phyloP scores from a whole-genome alignment of 2,113 vertebrate species.

The Notarius quadriscutis region DNA sequence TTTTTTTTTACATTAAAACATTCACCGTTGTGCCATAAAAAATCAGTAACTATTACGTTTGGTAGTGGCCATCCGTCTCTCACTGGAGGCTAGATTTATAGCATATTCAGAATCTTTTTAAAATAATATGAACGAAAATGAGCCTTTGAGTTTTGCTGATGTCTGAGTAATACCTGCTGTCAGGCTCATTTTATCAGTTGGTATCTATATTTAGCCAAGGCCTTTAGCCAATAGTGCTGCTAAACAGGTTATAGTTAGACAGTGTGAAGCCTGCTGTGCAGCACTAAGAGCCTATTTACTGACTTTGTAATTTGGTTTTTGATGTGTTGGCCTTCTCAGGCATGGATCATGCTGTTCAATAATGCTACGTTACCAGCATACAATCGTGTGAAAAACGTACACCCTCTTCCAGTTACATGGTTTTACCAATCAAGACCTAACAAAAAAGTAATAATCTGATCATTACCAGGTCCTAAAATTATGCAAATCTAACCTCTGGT shows the following conservation, averaged over 20 bases:
- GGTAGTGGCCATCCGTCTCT: neutral
- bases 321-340: neutral
- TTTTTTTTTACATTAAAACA: neutral
- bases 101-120: neutral
- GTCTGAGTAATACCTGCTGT: neutral
- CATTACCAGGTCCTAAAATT: no score
- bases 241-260: neutral
- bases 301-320: neutral
- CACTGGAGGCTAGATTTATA: neutral
- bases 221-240: neutral
- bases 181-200: neutral
- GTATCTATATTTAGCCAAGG: neutral
- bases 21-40: neutral
- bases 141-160: neutral
- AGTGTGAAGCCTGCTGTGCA: neutral
- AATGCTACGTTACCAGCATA: neutral
- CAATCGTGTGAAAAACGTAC: no score
- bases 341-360: neutral
- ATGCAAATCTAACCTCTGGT: no score
- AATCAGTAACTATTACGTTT: neutral
- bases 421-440: no score
- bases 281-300: neutral
- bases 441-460: no score
- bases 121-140: neutral
- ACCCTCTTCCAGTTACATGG: no score